Evolutionary conservation across 1,140 invertebrate genomes (phyloP), one percentile per base, ranked within the genome.

Genomic region (Trigoniulus corallinus): DNA sequence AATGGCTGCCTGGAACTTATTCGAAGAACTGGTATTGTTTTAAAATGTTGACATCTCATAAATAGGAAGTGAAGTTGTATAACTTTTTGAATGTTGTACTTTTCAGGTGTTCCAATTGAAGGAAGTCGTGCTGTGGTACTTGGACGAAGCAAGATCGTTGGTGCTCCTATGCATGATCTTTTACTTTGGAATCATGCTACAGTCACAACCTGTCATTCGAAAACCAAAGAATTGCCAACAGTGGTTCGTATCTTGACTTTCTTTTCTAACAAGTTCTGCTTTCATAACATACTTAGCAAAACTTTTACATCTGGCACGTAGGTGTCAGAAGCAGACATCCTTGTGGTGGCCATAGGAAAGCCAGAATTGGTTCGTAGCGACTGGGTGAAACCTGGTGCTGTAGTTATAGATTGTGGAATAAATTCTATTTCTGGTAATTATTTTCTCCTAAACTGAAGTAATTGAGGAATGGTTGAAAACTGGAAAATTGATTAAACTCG

Each of bases 351-450:
- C 1, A 92, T 98, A 58, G 96, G 96, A 0, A 75, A 80, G 60
- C 72, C 92, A 4, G 77, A 93, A 67, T 74, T 97, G 69, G 92
- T 99, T 0, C 88, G 88, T 66, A 88, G 82, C 0, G 82, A 82
- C 46, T 98, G 95, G 95, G 82, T 99, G 41, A 98, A 98, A 71
- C 88, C 88, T 0, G 93, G 94, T 20, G 93, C 94, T 43, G 81
- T 98, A 25, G 94, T 99, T n/a, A 97, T 99, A 57, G 96, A 99
- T 66, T 99, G 95, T 72, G 96, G 96, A 39, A 99, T 98, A 49
- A 98, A 95, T 68, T 75, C 83, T 2, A 82, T 95, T 57, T 75
- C 84, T 70, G 89, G 88, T 93, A 72, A 64, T 39, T 12, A 12
- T 18, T 18, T 18, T 39, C 18, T 39, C 12, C 37, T 39, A 39